Evolutionary conservation across 2,888 invertebrate genomes (phyloP).

Genomic region (Drosophila cognata): DNA sequence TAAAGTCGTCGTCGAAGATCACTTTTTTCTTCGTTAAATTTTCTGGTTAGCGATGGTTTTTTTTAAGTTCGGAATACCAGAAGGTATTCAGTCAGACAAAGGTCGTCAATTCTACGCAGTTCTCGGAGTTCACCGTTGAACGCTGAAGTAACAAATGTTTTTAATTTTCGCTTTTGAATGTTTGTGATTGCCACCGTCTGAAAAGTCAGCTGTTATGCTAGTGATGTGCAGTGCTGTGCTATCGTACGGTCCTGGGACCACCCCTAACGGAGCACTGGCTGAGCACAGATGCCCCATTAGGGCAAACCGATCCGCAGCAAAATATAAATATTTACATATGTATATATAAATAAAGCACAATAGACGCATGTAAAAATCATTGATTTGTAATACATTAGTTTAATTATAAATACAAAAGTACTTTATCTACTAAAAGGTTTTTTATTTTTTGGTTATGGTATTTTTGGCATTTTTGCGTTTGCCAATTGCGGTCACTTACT

Average conservation of each 20-base stretch:
- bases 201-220: not conserved
- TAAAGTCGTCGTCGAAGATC: too few species aligned
- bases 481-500: constrained; percentile 31
- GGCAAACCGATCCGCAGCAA: not conserved
- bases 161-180: not conserved
- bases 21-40: too few species aligned
- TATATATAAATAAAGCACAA: not conserved
- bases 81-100: too few species aligned
- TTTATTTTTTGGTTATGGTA: not conserved
- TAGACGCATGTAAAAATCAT: not conserved
- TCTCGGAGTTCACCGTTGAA: not conserved
- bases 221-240: not conserved
- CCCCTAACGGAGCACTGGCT: not conserved
- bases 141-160: not conserved
- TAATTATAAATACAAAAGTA: not conserved
- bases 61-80: too few species aligned
- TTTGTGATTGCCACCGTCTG: not conserved
- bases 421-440: not conserved
- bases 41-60: too few species aligned
- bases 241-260: not conserved
- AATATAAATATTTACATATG: not conserved
- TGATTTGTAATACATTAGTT: not conserved
- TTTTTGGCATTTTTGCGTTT: constrained; percentile 22
- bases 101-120: too few species aligned
- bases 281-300: not conserved